Conservation (phyloP, 2,113 vertebrate genomes). For the Lagopus leucura region DNA sequence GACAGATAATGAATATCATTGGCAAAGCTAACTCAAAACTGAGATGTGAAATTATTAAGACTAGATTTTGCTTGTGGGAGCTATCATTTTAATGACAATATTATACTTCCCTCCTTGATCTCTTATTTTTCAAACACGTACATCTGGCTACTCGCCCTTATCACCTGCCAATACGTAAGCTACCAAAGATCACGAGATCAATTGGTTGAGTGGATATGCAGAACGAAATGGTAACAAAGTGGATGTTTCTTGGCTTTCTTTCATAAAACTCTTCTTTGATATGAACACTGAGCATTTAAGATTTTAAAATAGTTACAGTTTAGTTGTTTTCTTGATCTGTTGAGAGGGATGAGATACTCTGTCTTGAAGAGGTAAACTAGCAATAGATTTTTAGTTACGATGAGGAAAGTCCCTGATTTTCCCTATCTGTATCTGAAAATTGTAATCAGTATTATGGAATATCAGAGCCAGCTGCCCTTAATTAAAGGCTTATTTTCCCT, state of each 20-base stretch:
- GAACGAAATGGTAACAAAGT: background rate
- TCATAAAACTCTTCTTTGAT: background rate
- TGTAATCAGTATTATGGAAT: background rate
- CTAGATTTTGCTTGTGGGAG: background rate
- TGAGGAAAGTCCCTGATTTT: background rate
- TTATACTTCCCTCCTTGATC: background rate
- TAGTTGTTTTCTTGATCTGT: background rate
- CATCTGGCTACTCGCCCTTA: background rate
- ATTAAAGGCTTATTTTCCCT: conserved; percentile 46
- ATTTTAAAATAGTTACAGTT: background rate
- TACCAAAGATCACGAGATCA: background rate
- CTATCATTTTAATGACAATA: background rate
- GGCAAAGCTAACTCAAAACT: background rate
- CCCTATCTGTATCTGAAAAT: background rate
- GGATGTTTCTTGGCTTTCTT: background rate
- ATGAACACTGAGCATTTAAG: background rate
- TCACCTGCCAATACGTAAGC: background rate
- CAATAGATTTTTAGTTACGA: background rate
- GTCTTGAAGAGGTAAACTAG: background rate
- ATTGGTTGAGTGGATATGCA: background rate
- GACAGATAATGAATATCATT: background rate
- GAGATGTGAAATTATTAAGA: background rate
- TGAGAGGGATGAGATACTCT: background rate
- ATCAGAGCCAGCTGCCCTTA: conserved; percentile 14
- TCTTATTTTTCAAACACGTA: background rate